Evolutionary conservation across 2,797 vertebrate genomes (phyloP), one percentile per base, ranked within the genome.

Genomic region (Hylomyscus alleni): DNA sequence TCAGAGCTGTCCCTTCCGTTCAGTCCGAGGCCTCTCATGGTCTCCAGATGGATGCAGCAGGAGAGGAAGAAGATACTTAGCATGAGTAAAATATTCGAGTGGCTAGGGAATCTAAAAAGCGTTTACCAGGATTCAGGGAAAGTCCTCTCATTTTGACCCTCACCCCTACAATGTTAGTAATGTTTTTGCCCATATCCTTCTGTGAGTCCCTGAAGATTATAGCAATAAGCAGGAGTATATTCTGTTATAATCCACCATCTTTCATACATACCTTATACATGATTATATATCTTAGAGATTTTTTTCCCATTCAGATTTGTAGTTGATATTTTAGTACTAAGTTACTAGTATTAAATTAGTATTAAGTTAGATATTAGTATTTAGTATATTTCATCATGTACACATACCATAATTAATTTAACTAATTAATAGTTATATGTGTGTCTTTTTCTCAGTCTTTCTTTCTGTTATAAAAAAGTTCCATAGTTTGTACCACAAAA

Each of bases 291-390:
- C 31, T 56, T 89, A 14, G 56, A 92, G 22, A 26, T 15, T 83
- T 72, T 72, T 93, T 93, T 29, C 65, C 65, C 77, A 81, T 65
- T 31, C 37, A 72, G 52, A 82, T 91, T 92, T 92, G 24, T 95
- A 29, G 50, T 44, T 92, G 54, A 20, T 85, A 62, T 44, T 60
- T 93, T 96, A 76, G 40, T 75, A 26, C 26, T 44, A 67, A 67
- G 31, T 67, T 67, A n/a, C 15, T 67, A 67, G 15, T 69, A 69
- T 34, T 67, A 67, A 67, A 69, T 69, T 67, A 67, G 5, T 34
- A 67, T 67, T 67, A 67, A 69, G n/a, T 69, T n/a, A 19, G 67
- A 69, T n/a, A 19, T 12, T 78, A 92, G 56, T 80, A 31, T 34
- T 93, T 93, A 69, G 50, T 67, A 73, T 90, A 80, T 92, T 89